Evolutionary conservation across 2,113 vertebrate genomes (phyloP), one percentile per base, ranked within the genome.

Genomic region (Amia ocellicauda): DNA sequence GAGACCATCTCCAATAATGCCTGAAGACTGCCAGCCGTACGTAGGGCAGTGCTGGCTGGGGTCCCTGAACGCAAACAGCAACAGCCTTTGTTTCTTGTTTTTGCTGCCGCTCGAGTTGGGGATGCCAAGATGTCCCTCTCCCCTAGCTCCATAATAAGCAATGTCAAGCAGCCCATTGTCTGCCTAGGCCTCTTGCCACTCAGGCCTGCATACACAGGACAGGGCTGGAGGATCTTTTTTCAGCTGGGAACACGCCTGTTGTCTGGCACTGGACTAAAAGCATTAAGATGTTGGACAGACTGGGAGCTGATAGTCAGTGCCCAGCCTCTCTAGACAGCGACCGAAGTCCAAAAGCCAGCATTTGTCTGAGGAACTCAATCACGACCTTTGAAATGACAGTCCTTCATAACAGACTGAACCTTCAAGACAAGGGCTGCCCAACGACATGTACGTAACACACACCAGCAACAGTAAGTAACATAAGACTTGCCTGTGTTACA

Each of bases 331-430:
- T 19, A 47, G 45, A 47, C 45, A 47, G 45, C 16, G 14, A 73
- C 82, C 79, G 83, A 82, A 85, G 75, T 71, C 81, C 77, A 77
- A 75, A 83, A 78, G 81, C 83, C 85, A 87, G 85, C 85, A 89
- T 86, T 88, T 90, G 87, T 82, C 82, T 83, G 79, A 71, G 84
- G 74, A 78, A 75, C 84, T 89, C 85, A 89, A 79, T 80, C 60
- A 58, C 85, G 85, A 89, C 86, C 84, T 89, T 89, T 87, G 64
- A 86, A 80, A 82, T 87, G 87, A 86, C 86, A 89, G 85, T 76
- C 73, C 83, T 88, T 86, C 85, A 86, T 86, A 88, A 80, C 83
- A 81, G 79, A 65, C 62, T 71, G 73, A 81, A 85, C 81, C 5
- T 7, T n/a, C 69, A 13, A 43, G 71, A 76, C 50, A 68, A 61